Conservation (phyloP, 1,140 invertebrate genomes). For the Brachionus calyciflorus region DNA sequence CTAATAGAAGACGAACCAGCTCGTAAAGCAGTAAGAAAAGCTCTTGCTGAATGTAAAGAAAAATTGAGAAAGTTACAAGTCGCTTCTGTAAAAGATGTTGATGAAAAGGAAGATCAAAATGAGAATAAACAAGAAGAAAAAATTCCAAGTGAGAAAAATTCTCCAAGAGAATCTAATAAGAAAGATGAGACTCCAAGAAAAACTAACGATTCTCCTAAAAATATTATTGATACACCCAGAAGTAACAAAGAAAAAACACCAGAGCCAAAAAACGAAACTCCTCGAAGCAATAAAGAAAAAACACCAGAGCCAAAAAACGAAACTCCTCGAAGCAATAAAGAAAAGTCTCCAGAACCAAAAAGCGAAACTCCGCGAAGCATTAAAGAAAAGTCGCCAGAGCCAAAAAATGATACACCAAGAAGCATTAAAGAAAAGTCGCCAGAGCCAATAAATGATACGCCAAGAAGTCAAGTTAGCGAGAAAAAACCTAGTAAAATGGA, state of each 20-base stretch:
- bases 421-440: no score
- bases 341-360: no score
- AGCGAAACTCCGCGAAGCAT: no score
- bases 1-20: background rate
- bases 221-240: background rate
- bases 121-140: background rate
- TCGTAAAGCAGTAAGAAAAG: conserved; percentile 37
- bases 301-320: no score
- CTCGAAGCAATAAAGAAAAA: no score
- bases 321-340: no score
- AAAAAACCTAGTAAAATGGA: no score
- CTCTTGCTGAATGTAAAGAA: conserved; percentile 31
- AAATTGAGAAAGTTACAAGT: conserved; percentile 30
- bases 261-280: no score
- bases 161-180: background rate
- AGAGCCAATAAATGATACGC: no score
- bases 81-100: background rate
- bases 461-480: no score
- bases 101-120: background rate
- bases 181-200: background rate
- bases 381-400: no score
- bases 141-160: background rate
- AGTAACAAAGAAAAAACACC: background rate
- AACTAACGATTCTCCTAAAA: background rate
- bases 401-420: no score